phyloP scores from a whole-genome alignment of 2,113 vertebrate species.

The Labeo rohita region DNA sequence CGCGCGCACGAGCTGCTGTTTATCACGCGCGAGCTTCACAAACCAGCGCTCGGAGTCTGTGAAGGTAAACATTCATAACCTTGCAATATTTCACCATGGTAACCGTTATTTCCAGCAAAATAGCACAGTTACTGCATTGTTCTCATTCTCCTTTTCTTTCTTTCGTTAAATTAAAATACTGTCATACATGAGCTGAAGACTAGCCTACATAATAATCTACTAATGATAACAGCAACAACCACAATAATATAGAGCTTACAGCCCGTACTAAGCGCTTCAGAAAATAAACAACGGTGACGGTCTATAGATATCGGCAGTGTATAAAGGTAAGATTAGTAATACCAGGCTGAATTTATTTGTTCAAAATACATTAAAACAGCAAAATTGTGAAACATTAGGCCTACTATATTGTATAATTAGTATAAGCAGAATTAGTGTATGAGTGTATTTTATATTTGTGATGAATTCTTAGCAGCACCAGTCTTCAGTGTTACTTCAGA shows the following conservation, averaged over 20 bases:
- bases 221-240: not conserved
- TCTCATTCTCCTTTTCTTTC: not conserved
- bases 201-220: too few species aligned
- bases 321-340: not conserved
- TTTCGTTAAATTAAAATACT: not conserved
- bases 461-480: not conserved
- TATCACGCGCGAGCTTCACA: not conserved
- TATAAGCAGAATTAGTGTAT: too few species aligned
- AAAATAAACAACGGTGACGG: not conserved
- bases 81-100: not conserved
- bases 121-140: not conserved
- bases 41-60: not conserved
- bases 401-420: too few species aligned
- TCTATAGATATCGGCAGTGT: too few species aligned
- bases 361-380: too few species aligned
- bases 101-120: not conserved
- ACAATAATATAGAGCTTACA: not conserved
- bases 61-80: conserved; percentile 5
- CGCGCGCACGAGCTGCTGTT: not conserved
- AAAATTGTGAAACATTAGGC: too few species aligned
- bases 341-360: too few species aligned
- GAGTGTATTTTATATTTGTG: too few species aligned
- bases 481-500: not conserved
- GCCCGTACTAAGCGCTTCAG: not conserved
- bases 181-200: not conserved